Conservation (phyloP, 2,113 vertebrate species). For the Dasyprocta punctata region DNA sequence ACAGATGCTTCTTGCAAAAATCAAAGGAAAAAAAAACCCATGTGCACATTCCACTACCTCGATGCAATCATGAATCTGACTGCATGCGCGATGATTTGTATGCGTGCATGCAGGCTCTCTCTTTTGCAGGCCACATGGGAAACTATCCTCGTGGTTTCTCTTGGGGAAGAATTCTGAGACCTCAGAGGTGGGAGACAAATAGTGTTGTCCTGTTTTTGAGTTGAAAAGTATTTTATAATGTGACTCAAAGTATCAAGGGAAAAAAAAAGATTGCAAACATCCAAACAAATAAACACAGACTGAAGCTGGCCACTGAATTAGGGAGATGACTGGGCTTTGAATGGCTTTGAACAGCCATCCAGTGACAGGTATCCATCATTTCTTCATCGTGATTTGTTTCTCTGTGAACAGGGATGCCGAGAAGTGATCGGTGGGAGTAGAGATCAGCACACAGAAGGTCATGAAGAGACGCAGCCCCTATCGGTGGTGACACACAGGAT, state of each 20-base stretch:
- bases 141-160: background rate
- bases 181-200: background rate
- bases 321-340: background rate
- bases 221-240: background rate
- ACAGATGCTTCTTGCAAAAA: background rate
- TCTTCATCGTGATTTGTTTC: background rate
- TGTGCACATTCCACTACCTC: background rate
- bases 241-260: background rate
- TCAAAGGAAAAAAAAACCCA: background rate
- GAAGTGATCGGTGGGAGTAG: background rate
- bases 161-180: too few relatives aligned
- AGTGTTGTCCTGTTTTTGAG: background rate
- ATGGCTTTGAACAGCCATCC: background rate
- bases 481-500: rapidly evolving
- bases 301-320: background rate
- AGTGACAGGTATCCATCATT: background rate
- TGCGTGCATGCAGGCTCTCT: background rate
- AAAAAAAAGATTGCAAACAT: background rate
- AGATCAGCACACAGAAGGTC: rapidly evolving
- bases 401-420: background rate
- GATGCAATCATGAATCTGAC: background rate
- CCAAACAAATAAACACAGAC: background rate
- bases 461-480: rapidly evolving
- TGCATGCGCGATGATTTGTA: rapidly evolving
- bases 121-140: background rate